phyloP scores from a whole-genome alignment of 23 tunicate species.

The Ascidia mentula region DNA sequence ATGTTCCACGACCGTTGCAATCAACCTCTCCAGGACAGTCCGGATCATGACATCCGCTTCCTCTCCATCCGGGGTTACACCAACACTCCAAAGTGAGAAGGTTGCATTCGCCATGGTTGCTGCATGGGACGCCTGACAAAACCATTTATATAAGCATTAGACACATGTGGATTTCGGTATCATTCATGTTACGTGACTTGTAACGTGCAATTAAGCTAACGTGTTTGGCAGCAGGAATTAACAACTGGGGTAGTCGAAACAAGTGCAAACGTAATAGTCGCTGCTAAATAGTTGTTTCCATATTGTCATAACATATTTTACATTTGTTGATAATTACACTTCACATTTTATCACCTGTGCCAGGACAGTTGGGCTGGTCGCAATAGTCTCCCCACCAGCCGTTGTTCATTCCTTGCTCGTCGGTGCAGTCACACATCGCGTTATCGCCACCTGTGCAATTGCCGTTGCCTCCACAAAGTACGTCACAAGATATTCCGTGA shows the following conservation, averaged over 20 bases:
- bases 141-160: too few relatives aligned
- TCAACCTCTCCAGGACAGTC: constrained; percentile 34
- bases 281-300: too few relatives aligned
- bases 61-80: constrained; percentile 27
- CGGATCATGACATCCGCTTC: constrained; percentile 21
- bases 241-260: too few relatives aligned
- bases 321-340: too few relatives aligned
- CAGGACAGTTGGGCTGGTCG: constrained; percentile 26
- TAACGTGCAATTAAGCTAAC: too few relatives aligned
- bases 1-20: constrained; percentile 16
- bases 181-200: too few relatives aligned
- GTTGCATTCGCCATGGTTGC: constrained; percentile 28
- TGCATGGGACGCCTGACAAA: constrained; percentile 25
- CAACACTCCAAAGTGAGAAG: constrained; percentile 27
- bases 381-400: constrained; percentile 34
- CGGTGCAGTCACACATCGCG: constrained; percentile 25
- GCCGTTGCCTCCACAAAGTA: constrained; percentile 17
- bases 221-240: too few relatives aligned
- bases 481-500: constrained; percentile 25
- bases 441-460: constrained; percentile 17
- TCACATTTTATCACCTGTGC: too few relatives aligned
- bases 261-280: too few relatives aligned
- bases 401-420: constrained; percentile 10
- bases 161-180: too few relatives aligned
- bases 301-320: too few relatives aligned